Evolutionary conservation across 2,113 vertebrate genomes (phyloP), one percentile per base, ranked within the genome.

Genomic region (Microcebus griseorufus): DNA sequence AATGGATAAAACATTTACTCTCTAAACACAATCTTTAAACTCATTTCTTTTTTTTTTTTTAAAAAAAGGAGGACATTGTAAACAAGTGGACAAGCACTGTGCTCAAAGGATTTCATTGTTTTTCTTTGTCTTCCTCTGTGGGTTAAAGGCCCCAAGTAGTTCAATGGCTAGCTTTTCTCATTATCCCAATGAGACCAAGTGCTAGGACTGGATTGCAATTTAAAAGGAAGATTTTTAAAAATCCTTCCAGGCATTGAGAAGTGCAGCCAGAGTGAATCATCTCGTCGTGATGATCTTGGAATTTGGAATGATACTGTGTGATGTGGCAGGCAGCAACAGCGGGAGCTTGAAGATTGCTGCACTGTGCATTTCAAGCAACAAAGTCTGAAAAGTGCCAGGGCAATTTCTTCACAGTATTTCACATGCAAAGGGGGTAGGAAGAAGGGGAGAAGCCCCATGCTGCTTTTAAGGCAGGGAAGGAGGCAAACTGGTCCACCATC

Each of bases 381-480:
- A 98, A 98, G 98, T 99, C 98, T 98, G 98, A 97, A 99, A 99
- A 99, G 99, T 99, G 99, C 99, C 99, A 98, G 98, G 98, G 98
- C 97, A 82, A 98, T 99, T 99, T 99, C 99, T 99, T 99, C 99
- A 99, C 99, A 99, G 99, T 99, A 99, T 99, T 99, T 99, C 99
- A 99, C 99, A 99, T 99, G 99, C 99, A 99, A 98, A 96, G 98
- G n/a, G n/a, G n/a, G n/a, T n/a, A n/a, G n/a, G n/a, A n/a, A n/a
- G n/a, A n/a, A n/a, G n/a, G n/a, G n/a, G n/a, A 97, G 97, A 99
- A 99, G 99, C 99, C 99, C 99, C 98, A 98, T 99, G 99, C 99
- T 99, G 99, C 99, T 99, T 99, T 97, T 99, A 99, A 99, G 99
- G 99, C 99, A 99, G 99, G 99, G 99, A 99, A 99, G 99, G 99